Evolutionary conservation across 2,888 invertebrate species (phyloP), one percentile per base, ranked within the genome.

Genomic region (Patella depressa): DNA sequence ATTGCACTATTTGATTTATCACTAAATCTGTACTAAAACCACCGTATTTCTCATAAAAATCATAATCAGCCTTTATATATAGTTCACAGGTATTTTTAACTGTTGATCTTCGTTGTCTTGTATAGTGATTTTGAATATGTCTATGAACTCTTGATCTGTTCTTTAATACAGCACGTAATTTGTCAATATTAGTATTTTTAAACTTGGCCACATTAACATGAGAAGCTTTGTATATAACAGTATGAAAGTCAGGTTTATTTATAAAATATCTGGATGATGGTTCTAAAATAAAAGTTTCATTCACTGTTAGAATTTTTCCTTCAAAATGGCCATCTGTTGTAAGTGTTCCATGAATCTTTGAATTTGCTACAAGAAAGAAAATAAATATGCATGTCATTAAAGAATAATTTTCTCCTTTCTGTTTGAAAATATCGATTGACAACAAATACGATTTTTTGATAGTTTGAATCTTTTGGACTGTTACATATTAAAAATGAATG

Each of bases 1-100:
- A 97, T 75, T 97, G 93, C 11, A 97, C 97, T 94, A 98, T 97
- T 79, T 97, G 96, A 92, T 98, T 97, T 85, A 98, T 97, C 90
- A 97, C 97, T 2, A 97, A 96, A 91, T 98, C 97, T 88, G 97
- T 97, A 3, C 86, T 82, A 45, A 45, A 45, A 59, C 82, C 84
- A 45, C 83, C 83, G 74, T 84, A 86, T 73, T 83, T 83, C 65
- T 85, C 59, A 75, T 84, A 88, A 75, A 83, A 87, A 71, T 83
- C 71, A 79, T 89, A 87, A 76, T 89, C 88, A 4, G 88, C 88
- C 78, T 89, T 87, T 71, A 89, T 74, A 77, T 86, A 88, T 24
- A 89, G 76, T 70, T 86, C 85, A 80, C 89, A 89, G 9, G 85
- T 85, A 14, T 96, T 97, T 92, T 97, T 97, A 92, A 96, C 96